Conservation (phyloP, 1,140 invertebrate genomes). For the Musca domestica region DNA sequence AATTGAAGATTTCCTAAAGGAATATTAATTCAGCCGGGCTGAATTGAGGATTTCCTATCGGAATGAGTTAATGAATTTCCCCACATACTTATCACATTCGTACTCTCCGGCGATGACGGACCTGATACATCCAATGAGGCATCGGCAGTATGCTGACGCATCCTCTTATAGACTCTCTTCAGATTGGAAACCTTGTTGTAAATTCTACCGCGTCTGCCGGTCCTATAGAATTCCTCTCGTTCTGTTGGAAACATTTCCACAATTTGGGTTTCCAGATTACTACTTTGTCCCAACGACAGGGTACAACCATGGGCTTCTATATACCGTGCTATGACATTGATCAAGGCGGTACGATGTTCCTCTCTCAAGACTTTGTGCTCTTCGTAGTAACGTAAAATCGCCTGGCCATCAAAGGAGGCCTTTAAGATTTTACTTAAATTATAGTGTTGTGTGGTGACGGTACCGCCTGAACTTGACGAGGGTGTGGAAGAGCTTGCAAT, state of each 20-base stretch:
- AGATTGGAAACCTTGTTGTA: constrained; percentile 3
- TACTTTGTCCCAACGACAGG: not conserved
- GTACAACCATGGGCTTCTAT: not conserved
- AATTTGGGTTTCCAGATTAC: not conserved
- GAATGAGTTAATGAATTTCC: too few species aligned
- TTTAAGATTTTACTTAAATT: not conserved
- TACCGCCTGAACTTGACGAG: not conserved
- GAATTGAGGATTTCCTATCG: too few species aligned
- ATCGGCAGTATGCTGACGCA: not conserved
- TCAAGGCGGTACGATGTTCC: not conserved
- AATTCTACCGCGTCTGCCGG: not conserved
- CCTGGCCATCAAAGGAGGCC: not conserved
- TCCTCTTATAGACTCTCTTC: not conserved
- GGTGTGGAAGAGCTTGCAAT: not conserved
- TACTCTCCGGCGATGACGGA: not conserved
- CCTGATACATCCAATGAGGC: not conserved
- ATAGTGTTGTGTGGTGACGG: not conserved
- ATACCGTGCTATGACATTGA: not conserved
- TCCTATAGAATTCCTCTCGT: not conserved
- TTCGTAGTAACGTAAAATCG: not conserved
- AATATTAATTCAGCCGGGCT: too few species aligned
- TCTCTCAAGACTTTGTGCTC: not conserved
- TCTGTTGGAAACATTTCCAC: constrained; percentile 8
- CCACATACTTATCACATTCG: not conserved
- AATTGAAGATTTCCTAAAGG: too few species aligned